Base-by-base conservation (phyloP, 2,888 invertebrate species). In the Ptilodon capucinus region DNA sequence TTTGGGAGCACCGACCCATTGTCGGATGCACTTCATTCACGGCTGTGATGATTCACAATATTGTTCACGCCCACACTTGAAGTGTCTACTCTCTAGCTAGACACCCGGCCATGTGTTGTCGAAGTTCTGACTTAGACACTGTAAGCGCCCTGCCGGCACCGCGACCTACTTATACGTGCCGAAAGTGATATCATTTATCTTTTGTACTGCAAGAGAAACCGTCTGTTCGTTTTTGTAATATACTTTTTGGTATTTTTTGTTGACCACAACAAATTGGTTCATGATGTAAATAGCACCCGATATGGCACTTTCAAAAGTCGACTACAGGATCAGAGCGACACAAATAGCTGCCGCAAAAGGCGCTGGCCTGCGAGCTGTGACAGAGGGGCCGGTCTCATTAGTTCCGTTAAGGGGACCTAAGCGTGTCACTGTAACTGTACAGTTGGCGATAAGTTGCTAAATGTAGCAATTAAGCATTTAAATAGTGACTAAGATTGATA, bases 31-130 rank as follows among this genome's bases (percentile, higher is more conserved):
- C 68, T 80, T 81, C 76, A 82, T 80, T 82, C 81, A 81, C 77
- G 75, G 72, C 71, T 75, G 71, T 61, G 65, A 79, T 85, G 85
- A 86, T 81, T 86, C 86, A 86, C 68, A 58, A 71, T 66, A 82
- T 86, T 85, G 82, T 86, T 77, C 70, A 65, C 76, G 71, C 83
- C 81, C 73, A 79, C 79, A 70, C 76, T 72, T 70, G 35, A 59
- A 61, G 61, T 68, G 62, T 67, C 57, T 60, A n/a, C n/a, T n/a
- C n/a, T n/a, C n/a, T n/a, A n/a, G n/a, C n/a, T n/a, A 63, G 65
- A 67, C 65, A 63, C 59, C 54, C 54, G 54, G 64, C 71, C 73
- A 71, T 73, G 67, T 73, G 70, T 59, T 61, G 60, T 57, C 52
- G 48, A 65, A 70, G 63, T 66, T 71, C 58, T 66, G 63, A 63